Base-by-base conservation (phyloP, 2,888 invertebrate genomes). In the Microchrysa polita region DNA sequence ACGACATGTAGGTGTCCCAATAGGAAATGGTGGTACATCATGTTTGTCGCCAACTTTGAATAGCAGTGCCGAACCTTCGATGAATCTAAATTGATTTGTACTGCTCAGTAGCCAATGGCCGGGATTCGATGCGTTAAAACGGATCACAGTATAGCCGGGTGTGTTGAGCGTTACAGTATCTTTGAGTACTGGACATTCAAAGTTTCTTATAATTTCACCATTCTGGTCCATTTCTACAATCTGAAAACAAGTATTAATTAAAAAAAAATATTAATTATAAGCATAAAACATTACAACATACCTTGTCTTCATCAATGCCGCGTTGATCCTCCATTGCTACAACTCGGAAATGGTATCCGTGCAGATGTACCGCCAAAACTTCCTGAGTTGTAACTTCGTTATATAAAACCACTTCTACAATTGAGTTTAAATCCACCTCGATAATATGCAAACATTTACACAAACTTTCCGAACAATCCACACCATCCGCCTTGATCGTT, bases 261-360 rank as follows among this genome's bases (percentile, higher is more conserved):
- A 34, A 7, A 2, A 34, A 34, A 34, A 7, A 2, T 5, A 2
- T 57, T 57, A 57, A 7, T 34, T 7, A 34, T 34, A 34, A 34
- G n/a, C n/a, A n/a, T 12, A 2, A 57, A 57, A 12, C 18, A 2
- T 57, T 57, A 7, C 12, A 18, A 18, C 27, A 10, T 27, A 67
- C 67, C 67, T 27, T 52, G 12, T 67, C 27, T 14, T 55, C 34
- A 10, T 23, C 53, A 9, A 67, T n/a, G 16, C 34, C 16, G 7
- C 1, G 14, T 2, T 53, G 14, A 1, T 44, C 5, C 10, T 18
- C 67, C 22, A 52, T n/a, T 5, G 14, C 53, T 1, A 67, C 7
- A 5, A 67, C 55, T 7, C 40, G 55, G n/a, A 67, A 67, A 4
- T n/a, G n/a, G 27, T 67, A 55, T 5, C 67, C 67, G 34, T 67